phyloP scores from a whole-genome alignment of 2,113 vertebrate species.

The Petroica traversi region DNA sequence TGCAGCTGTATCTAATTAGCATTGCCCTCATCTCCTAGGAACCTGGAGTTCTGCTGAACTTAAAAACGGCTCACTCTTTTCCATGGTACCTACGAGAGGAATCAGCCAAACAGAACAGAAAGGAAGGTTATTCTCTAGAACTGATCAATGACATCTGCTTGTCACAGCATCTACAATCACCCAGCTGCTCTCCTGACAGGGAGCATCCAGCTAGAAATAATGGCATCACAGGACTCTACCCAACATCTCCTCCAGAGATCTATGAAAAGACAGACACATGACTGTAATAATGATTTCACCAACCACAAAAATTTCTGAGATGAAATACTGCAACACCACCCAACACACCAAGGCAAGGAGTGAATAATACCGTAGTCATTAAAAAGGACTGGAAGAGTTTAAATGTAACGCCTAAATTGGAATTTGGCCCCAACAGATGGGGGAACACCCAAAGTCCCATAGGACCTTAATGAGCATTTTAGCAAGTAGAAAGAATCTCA shows the following conservation, averaged over 20 bases:
- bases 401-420: slow-evolving; percentile 47
- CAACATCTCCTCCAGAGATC: slow-evolving; percentile 23
- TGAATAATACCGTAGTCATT: slow-evolving; percentile 26
- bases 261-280: slow-evolving; percentile 6
- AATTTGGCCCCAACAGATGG: slow-evolving; percentile 48
- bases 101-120: background rate
- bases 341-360: slow-evolving; percentile 24
- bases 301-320: slow-evolving; percentile 49
- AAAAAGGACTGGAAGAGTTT: slow-evolving; percentile 12
- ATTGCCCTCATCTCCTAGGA: background rate
- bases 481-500: slow-evolving; percentile 1
- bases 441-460: slow-evolving; percentile 50
- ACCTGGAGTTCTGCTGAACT: background rate
- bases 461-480: background rate
- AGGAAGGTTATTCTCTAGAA: background rate
- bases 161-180: background rate
- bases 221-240: background rate
- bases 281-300: slow-evolving; percentile 61
- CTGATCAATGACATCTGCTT: background rate
- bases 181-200: background rate
- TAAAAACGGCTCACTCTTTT: background rate
- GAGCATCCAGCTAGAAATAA: background rate
- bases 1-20: slow-evolving; percentile 15
- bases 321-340: slow-evolving; percentile 55
- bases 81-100: background rate